A percentile compares a stretch with the other conserved stretches of the same genome.
Conservation (phyloP, 2,797 vertebrate species). For the Channa striata region DNA sequence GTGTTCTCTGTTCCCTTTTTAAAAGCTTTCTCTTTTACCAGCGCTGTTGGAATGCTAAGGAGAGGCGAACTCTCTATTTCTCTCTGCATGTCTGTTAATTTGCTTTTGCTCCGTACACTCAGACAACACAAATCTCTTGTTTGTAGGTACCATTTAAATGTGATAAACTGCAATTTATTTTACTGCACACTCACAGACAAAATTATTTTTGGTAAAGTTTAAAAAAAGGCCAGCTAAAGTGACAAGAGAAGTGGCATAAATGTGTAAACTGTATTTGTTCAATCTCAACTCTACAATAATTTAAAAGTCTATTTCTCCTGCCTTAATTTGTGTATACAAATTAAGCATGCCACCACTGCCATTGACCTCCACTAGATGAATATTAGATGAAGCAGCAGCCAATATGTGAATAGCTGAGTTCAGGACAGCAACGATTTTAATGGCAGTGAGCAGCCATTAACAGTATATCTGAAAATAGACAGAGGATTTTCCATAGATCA, state of each 20-base stretch:
- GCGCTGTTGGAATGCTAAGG: constrained; percentile 27
- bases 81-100: constrained; percentile 1
- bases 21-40: constrained; percentile 36
- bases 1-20: constrained; percentile 50
- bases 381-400: constrained; percentile 84
- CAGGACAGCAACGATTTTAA: constrained; percentile 85
- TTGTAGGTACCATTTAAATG: not conserved
- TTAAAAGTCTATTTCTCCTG: constrained; percentile 39
- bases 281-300: constrained; percentile 6
- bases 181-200: not conserved
- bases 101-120: constrained; percentile 6
- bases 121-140: not conserved
- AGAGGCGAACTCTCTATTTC: constrained; percentile 14
- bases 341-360: constrained; percentile 67
- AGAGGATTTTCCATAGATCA: constrained; percentile 87
- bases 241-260: not conserved
- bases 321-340: constrained; percentile 71
- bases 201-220: not conserved
- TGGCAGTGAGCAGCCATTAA: constrained; percentile 85
- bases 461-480: constrained; percentile 86
- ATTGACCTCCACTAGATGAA: constrained; percentile 82
- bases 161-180: not conserved
- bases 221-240: not conserved
- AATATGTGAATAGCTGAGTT: constrained; percentile 83
- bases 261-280: constrained; percentile 12